Conservation (phyloP, 2,113 vertebrate genomes). For the Osmerus mordax region DNA sequence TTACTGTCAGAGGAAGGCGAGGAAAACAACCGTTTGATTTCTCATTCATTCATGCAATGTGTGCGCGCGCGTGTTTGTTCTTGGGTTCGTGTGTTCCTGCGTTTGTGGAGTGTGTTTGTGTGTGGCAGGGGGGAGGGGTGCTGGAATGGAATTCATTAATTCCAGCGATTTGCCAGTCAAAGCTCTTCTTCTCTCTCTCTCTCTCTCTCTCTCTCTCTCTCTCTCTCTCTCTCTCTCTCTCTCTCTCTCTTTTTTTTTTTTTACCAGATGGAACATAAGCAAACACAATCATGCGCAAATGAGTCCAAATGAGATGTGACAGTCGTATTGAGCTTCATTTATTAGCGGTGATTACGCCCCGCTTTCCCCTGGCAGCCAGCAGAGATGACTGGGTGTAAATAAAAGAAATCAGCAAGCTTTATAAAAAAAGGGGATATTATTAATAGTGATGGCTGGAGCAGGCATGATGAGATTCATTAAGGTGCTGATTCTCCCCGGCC, state of each 20-base stretch:
- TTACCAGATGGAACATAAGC: conserved; percentile 65
- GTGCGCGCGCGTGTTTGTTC: not conserved
- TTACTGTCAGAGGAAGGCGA: conserved; percentile 47
- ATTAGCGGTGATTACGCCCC: conserved; percentile 70
- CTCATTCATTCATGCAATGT: conserved; percentile 7
- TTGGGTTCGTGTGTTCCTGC: not conserved
- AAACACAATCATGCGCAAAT: conserved; percentile 73
- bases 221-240: not conserved
- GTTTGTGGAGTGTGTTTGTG: not conserved
- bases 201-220: not conserved
- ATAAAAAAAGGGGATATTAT: conserved; percentile 68
- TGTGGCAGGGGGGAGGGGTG: conserved; percentile 14
- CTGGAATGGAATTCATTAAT: conserved; percentile 63
- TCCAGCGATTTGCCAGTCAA: conserved; percentile 67
- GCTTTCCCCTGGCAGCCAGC: conserved; percentile 52
- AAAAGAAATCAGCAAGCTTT: conserved; percentile 65
- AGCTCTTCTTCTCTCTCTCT: conserved; percentile 31
- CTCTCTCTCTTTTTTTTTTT: not conserved
- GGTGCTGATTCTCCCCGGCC: conserved; percentile 41
- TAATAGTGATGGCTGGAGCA: conserved; percentile 63
- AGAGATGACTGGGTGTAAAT: conserved; percentile 57
- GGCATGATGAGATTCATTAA: conserved; percentile 61
- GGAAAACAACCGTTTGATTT: conserved; percentile 54
- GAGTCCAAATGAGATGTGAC: conserved; percentile 72
- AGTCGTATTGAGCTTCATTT: conserved; percentile 71